Base-by-base conservation (phyloP, 1,140 invertebrate genomes). In the Oscheius sp. region DNA sequence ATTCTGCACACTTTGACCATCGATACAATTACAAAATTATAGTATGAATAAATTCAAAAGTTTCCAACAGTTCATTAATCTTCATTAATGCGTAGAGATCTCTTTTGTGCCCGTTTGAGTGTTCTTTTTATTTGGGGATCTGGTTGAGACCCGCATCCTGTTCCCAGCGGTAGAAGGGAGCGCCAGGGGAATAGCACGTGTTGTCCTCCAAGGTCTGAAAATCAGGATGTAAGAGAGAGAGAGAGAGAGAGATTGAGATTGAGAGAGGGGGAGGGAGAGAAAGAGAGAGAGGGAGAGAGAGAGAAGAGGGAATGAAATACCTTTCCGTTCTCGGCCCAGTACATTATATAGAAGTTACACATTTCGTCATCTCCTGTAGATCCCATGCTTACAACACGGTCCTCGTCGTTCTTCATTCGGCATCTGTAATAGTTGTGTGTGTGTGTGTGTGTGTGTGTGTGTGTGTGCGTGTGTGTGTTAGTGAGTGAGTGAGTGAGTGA, bases 271-370 rank as follows among this genome's bases (percentile, higher is more conserved):
- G n/a, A n/a, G 18, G 18, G 23, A 45, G 15, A 23, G 23, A 18
- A 45, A 45, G 18, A 18, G 42, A 0, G 42, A 18, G 23, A 0
- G 18, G 0, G 42, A 45, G 42, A 18, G 18, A 18, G 42, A 45
- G 23, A 45, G 0, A 15, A 18, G 42, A 18, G 18, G 42, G 42
- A 45, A 20, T 58, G 31, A 45, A 52, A 38, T 2, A 68, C 66
- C 10, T 58, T 31, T 49, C 62, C 89, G n/a, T 90, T 88, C 31
- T 93, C 89, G 0, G 94, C 92, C 86, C 93, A 99, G 86, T 97
- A 98, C 94, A 99, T 97, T 23, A 99, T 85, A 86, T 99, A 99
- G 85, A 99, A 97, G 86, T 99, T 99, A 87, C 96, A 99, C 96
- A 99, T 99, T 87, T 99, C 96, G 84, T 99, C 93, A 26, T 91